Conservation (phyloP, 2,113 vertebrate genomes). For the Alaudala cheleensis region DNA sequence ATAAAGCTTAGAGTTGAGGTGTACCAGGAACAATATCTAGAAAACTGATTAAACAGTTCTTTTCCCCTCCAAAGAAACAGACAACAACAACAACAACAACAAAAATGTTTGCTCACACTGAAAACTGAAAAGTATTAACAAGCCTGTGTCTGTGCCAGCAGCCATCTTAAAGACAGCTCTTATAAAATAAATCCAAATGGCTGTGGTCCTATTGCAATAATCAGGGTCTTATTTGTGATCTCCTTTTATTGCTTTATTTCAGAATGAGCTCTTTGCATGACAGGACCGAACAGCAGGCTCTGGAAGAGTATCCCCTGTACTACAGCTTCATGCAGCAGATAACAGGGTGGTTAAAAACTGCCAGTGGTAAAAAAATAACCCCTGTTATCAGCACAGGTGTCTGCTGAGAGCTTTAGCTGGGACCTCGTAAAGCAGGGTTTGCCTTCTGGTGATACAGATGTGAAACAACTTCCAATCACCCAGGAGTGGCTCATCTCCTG, state of each 20-base stretch:
- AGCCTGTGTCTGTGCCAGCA: background rate
- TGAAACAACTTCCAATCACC: background rate
- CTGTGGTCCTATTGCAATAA: background rate
- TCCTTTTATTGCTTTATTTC: background rate
- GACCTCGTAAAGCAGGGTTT: background rate
- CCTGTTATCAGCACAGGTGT: background rate
- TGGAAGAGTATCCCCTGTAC: background rate
- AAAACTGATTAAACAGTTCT: background rate
- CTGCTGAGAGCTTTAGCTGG: background rate
- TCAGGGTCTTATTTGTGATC: background rate
- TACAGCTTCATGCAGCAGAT: background rate
- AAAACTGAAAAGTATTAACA: conserved; percentile 5
- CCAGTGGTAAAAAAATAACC: background rate
- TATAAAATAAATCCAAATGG: background rate
- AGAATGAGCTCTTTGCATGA: background rate
- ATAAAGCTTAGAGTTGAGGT: background rate
- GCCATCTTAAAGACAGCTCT: background rate
- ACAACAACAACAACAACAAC: background rate
- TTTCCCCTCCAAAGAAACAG: background rate
- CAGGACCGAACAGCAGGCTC: background rate
- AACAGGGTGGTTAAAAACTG: background rate
- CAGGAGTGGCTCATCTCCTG: background rate
- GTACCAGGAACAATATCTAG: background rate
- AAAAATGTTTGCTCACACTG: background rate
- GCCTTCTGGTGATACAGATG: background rate